These are phyloP conservation scores for Macrophya annulata DNA, from an alignment of 2,888 invertebrate species.

Conservation along the genomic window DNA sequence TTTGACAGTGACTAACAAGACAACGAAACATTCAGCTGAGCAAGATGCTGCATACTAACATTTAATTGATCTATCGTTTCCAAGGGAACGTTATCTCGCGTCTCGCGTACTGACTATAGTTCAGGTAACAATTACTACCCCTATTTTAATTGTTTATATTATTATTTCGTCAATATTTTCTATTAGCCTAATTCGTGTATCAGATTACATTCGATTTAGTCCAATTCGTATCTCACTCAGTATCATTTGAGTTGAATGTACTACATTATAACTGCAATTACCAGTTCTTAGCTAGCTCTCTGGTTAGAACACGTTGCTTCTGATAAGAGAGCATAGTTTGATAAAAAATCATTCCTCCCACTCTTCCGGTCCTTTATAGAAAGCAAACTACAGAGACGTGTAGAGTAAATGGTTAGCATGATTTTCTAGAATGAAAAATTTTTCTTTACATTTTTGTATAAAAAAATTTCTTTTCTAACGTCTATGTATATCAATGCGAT, in stretches of 20 bases:
- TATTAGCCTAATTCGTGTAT: not conserved
- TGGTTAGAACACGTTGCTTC: not conserved
- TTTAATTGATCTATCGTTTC: not conserved
- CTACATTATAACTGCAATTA: not conserved
- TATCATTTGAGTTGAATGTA: not conserved
- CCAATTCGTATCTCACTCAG: not conserved
- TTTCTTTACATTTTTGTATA: not conserved
- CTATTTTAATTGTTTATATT: not conserved
- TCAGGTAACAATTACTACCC: constrained; percentile 27
- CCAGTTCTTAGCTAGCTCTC: not conserved
- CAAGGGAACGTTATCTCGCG: constrained; percentile 27
- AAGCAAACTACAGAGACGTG: not conserved
- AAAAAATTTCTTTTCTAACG: too few relatives aligned
- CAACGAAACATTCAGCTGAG: not conserved
- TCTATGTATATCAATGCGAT: not conserved
- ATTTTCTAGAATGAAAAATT: not conserved
- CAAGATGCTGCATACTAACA: not conserved
- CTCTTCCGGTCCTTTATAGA: not conserved
- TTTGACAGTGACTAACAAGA: constrained; percentile 26
- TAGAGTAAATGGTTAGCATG: not conserved
- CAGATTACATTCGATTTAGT: not conserved
- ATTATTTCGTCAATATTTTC: not conserved
- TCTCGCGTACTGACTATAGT: not conserved
- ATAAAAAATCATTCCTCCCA: not conserved
- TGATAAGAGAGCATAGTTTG: not conserved